Base-by-base conservation (phyloP, 2,797 vertebrate species). In the Macroramphosus scolopax region DNA sequence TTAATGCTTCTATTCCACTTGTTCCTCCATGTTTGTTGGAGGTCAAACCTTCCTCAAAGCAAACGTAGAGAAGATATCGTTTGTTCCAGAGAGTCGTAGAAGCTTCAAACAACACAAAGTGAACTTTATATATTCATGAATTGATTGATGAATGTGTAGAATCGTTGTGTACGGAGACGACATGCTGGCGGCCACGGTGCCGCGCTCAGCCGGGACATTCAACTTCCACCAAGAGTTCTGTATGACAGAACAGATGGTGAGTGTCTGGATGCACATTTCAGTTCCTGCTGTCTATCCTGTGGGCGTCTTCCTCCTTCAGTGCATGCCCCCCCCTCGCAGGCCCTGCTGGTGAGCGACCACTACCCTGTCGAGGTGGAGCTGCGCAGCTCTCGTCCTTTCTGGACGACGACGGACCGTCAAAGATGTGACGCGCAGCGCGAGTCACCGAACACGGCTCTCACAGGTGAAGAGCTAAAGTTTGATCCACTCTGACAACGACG, bases 131-230 rank as follows among this genome's bases (percentile, higher is more conserved):
- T n/a, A n/a, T n/a, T n/a, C n/a, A n/a, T n/a, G n/a, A n/a, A n/a
- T n/a, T n/a, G n/a, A n/a, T n/a, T n/a, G n/a, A n/a, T n/a, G n/a
- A n/a, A n/a, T n/a, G n/a, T n/a, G n/a, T 39, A 89, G 84, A 60
- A 89, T 90, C 52, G 85, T 87, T 25, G 87, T 84, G 13, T 87
- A 87, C 26, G 81, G 83, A 33, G 55, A 84, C 1, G 62, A 82
- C 7, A 70, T 87, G 68, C 26, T 85, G 20, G 51, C 63, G 8
- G 51, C 74, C 22, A 55, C 80, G 15, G 74, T 86, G 14, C 78
- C 84, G 33, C 50, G 84, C 38, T 88, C 81, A 13, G 87, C 82
- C 25, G 83, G 83, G 30, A 62, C 84, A 3, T 89, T 88, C 17
- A 84, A 85, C 61, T 87, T 86, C 53, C 81, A 87, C 8, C 38